phyloP scores from a whole-genome alignment of 2,797 vertebrate species.

The Acanthis flammea region DNA sequence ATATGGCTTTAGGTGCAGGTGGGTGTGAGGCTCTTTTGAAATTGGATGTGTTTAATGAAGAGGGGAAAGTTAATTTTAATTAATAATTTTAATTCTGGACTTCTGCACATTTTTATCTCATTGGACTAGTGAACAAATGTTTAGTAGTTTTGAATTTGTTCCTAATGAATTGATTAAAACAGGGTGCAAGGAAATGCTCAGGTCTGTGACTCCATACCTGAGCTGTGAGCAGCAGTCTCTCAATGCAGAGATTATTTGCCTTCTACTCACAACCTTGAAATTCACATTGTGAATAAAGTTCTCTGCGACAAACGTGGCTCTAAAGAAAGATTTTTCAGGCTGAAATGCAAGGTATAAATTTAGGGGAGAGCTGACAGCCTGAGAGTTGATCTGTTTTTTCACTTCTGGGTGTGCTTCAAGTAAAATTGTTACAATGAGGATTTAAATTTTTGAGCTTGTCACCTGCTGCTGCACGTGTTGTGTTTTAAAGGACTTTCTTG shows the following conservation, averaged over 20 bases:
- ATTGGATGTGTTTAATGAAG: not conserved
- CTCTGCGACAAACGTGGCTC: not conserved
- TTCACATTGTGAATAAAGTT: not conserved
- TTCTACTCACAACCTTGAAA: not conserved
- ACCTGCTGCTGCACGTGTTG: not conserved
- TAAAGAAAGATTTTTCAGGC: not conserved
- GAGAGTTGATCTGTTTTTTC: not conserved
- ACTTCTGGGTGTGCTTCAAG: not conserved
- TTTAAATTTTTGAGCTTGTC: not conserved
- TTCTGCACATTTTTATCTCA: not conserved
- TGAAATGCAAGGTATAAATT: not conserved
- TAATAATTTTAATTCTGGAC: not conserved
- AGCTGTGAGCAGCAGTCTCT: not conserved
- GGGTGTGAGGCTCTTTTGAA: not conserved
- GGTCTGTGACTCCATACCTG: not conserved
- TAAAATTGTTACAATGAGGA: not conserved
- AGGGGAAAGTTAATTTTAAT: not conserved
- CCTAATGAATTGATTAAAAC: not conserved
- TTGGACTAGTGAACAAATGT: not conserved
- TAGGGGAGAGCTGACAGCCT: not conserved
- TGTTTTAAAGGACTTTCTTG: not conserved
- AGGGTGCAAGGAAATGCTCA: not conserved
- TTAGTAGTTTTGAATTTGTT: not conserved
- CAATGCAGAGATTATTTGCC: not conserved
- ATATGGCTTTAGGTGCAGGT: not conserved